Conservation (phyloP, 1,140 invertebrate genomes). For the Steinernema feltiae region DNA sequence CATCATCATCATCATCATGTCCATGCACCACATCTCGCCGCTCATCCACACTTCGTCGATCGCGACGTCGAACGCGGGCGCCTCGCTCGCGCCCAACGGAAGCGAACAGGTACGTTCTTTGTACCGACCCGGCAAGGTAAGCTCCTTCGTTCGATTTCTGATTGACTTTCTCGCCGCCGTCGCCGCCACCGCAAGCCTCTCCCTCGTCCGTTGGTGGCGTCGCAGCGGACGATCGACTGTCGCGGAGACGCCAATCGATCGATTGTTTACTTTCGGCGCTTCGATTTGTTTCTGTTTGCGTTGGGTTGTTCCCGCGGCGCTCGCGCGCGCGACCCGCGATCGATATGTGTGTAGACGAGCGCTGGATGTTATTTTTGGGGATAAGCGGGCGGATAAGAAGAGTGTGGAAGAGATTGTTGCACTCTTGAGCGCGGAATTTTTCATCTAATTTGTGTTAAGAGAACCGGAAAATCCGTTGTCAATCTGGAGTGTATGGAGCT, state of each 20-base stretch:
- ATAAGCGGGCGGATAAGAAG: too few relatives aligned
- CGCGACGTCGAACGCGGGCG: neutral
- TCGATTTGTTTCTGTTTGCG: neutral
- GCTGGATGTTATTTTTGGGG: too few relatives aligned
- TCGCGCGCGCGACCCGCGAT: too few relatives aligned
- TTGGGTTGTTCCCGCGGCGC: too few relatives aligned
- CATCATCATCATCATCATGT: too few relatives aligned
- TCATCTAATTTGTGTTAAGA: too few relatives aligned
- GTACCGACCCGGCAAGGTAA: constrained; percentile 11
- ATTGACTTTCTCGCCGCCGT: neutral
- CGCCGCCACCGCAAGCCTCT: neutral
- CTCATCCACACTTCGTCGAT: neutral
- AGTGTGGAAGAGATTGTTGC: too few relatives aligned
- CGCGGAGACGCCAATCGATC: neutral
- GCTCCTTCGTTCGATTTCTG: neutral
- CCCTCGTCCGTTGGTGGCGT: too few relatives aligned
- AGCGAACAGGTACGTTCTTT: constrained; percentile 13
- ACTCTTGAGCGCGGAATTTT: too few relatives aligned
- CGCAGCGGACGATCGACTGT: neutral
- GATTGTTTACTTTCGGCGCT: neutral
- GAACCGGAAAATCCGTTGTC: too few relatives aligned
- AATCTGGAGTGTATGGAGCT: too few relatives aligned
- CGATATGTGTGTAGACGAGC: too few relatives aligned
- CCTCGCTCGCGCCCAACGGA: neutral
- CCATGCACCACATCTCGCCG: neutral